phyloP scores from a whole-genome alignment of 2,113 vertebrate genomes.

The Thunnus thynnus region DNA sequence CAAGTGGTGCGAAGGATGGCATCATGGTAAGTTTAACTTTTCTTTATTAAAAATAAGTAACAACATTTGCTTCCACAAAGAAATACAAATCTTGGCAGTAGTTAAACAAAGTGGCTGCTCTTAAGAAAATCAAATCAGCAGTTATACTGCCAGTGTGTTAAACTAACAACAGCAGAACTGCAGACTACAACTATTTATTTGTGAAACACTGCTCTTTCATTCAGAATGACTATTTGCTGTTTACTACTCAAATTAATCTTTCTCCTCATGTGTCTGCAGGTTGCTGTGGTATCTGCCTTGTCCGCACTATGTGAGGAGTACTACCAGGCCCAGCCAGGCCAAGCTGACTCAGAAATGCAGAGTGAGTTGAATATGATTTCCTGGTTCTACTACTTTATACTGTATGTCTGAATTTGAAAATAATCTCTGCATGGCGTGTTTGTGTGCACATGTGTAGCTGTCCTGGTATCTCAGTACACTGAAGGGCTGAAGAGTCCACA shows the following conservation, averaged over 20 bases:
- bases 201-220: neutral
- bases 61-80: neutral
- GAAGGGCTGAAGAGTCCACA: constrained; percentile 87
- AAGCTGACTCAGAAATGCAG: constrained; percentile 83
- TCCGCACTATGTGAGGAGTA: constrained; percentile 89
- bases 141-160: too few species aligned
- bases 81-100: neutral
- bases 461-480: constrained; percentile 87
- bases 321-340: constrained; percentile 81
- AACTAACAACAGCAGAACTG: too few species aligned
- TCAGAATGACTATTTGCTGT: neutral
- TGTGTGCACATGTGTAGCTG: constrained; percentile 76
- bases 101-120: neutral
- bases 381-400: neutral
- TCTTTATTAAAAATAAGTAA: neutral
- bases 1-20: constrained; percentile 80
- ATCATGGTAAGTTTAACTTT: constrained; percentile 85
- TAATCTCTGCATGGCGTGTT: neutral
- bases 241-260: neutral
- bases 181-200: neutral
- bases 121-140: too few species aligned
- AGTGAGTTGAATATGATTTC: constrained; percentile 79
- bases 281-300: constrained; percentile 86
- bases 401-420: neutral
- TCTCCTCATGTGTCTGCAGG: constrained; percentile 79